Conservation (phyloP, 2,888 invertebrate species). For the Xanthia icteritia region DNA sequence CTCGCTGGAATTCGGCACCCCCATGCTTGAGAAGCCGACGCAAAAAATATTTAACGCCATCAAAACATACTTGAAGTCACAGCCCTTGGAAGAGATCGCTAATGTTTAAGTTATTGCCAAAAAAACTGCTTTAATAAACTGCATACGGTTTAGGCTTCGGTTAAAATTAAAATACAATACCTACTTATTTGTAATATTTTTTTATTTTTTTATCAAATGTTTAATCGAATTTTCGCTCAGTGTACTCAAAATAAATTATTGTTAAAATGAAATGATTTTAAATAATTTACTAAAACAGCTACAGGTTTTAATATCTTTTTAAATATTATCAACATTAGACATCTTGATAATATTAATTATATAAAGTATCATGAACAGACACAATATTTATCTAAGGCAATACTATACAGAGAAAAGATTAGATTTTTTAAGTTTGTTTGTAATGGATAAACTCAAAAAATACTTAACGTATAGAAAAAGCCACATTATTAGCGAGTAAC, state of each 20-base stretch:
- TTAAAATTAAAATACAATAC: neutral
- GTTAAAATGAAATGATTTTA: neutral
- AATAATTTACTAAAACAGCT: neutral
- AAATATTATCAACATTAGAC: too few species aligned
- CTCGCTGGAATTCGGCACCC: constrained; percentile 74
- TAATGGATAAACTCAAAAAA: neutral
- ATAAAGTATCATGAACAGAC: neutral
- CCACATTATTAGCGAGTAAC: neutral
- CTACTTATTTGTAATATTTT: neutral
- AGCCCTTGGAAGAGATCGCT: constrained; percentile 74
- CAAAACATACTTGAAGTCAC: constrained; percentile 71
- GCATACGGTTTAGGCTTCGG: neutral
- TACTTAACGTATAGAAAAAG: neutral
- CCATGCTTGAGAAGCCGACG: constrained; percentile 73
- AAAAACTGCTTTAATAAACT: constrained; percentile 4
- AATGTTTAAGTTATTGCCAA: constrained; percentile 54
- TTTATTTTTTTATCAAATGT: neutral
- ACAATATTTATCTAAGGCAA: neutral
- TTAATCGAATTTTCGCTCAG: neutral
- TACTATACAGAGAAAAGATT: neutral
- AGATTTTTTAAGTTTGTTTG: neutral
- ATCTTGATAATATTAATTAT: too few species aligned
- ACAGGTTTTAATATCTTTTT: neutral
- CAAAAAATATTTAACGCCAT: constrained; percentile 71
- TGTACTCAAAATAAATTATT: neutral